Evolutionary conservation across 1,140 invertebrate genomes (phyloP), one percentile per base, ranked within the genome.

Genomic region (Drosophila melanogaster): DNA sequence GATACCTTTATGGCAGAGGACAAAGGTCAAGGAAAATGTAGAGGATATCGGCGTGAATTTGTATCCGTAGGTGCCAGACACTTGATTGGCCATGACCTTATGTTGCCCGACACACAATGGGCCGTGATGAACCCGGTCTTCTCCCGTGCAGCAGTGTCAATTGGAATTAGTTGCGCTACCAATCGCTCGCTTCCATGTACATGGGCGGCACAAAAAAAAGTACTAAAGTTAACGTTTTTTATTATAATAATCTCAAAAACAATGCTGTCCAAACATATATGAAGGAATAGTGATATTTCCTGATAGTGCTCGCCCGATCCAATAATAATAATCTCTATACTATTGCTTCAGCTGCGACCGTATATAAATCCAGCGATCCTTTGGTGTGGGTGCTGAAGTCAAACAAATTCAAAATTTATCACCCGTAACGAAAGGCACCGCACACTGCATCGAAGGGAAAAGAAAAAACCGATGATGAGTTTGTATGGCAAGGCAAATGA

Each of bases 401-500:
- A 87, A 87, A 72, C 83, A 83, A 87, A 87, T 87, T 87, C 84
- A 87, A 76, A 87, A 87, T 87, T 87, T 87, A 89, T 87, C 83
- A 87, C 84, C 83, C 80, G 58, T 43, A 71, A 41, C 37, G 40
- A 58, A 76, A 22, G 4, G 44, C 57, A 47, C 59, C 53, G 14
- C 40, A 67, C n/a, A 38, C 33, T 64, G 35, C 14, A 41, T 24
- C 58, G 22, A 8, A 49, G 46, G n/a, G 30, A 30, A 26, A n/a
- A 14, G 15, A 15, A 43, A 6, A 37, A 22, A 33, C 14, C 56
- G 71, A 89, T 87, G 84, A 87, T 87, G 79, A 89, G 65, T 79
- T 79, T 58, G 65, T 49, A 43, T 87, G 83, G 61, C 79, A 81
- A 61, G 70, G 71, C 64, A 67, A 87, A 87, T 87, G 71, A 38